A percentile compares a stretch with the other conserved stretches of the same genome.
phyloP scores from a whole-genome alignment of 2,797 vertebrate genomes.

The Hydrophis major region DNA sequence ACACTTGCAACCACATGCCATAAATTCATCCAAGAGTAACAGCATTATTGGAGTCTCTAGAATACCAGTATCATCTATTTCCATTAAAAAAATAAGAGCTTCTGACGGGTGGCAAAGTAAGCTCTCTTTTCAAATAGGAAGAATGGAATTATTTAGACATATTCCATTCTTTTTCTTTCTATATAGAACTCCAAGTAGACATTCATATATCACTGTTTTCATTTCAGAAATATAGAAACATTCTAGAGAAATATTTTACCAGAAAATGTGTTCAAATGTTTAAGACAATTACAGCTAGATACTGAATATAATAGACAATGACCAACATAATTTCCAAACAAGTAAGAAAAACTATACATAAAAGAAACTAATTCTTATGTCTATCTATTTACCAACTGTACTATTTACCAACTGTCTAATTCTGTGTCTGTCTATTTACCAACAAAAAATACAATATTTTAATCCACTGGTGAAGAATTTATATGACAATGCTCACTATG shows the following conservation, averaged over 20 bases:
- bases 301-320: neutral
- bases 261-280: neutral
- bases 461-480: neutral
- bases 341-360: neutral
- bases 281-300: neutral
- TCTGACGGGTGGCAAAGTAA: neutral
- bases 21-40: neutral
- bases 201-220: neutral
- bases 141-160: neutral
- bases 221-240: neutral
- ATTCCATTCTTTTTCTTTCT: neutral
- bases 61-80: no score
- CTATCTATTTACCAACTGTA: neutral
- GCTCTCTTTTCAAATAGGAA: neutral
- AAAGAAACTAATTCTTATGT: neutral
- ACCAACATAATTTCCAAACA: neutral
- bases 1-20: neutral
- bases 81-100: neutral
- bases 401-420: neutral
- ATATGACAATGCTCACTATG: neutral
- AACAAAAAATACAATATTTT: neutral
- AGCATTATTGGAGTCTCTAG: neutral
- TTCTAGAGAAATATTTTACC: neutral
- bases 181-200: neutral
- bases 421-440: neutral